phyloP scores from a whole-genome alignment of 2,797 vertebrate species.

The Pipistrellus kuhlii region DNA sequence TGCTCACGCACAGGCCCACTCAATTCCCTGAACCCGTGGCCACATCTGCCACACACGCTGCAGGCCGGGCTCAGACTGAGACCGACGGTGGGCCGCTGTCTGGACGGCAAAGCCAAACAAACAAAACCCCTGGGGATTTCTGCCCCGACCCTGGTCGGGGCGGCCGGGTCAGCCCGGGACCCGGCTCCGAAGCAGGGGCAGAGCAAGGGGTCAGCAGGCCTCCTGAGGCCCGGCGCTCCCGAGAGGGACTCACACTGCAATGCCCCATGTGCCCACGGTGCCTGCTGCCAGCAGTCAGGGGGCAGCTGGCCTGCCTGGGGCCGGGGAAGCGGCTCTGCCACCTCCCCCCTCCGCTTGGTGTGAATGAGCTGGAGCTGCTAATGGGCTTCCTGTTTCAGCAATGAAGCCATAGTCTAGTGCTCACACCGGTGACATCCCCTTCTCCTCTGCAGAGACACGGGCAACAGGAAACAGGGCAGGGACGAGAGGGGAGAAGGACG shows the following conservation, averaged over 20 bases:
- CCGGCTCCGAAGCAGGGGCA: background rate
- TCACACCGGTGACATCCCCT: background rate
- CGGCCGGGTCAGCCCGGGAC: background rate
- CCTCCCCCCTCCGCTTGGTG: fast-evolving
- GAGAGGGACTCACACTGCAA: background rate
- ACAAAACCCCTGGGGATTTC: constrained; percentile 57
- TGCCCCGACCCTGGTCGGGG: background rate
- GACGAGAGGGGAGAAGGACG: background rate
- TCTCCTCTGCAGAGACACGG: background rate
- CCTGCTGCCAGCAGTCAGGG: background rate
- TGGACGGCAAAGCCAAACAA: background rate
- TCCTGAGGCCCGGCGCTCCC: background rate
- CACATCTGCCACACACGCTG: background rate
- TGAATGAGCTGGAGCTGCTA: background rate
- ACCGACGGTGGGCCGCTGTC: background rate
- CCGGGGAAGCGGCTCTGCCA: background rate
- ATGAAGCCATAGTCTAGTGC: fast-evolving
- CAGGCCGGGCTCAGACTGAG: background rate
- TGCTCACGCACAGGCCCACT: background rate
- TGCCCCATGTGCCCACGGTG: background rate
- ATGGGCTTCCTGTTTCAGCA: background rate
- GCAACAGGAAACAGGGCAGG: background rate
- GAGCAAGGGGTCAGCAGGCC: background rate
- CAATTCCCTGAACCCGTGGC: background rate
- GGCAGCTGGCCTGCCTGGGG: background rate